Percentiles rank a stretch among this genome's conserved stretches.
Conservation (phyloP, 2,888 invertebrate species). For the Coenonympha arcania region DNA sequence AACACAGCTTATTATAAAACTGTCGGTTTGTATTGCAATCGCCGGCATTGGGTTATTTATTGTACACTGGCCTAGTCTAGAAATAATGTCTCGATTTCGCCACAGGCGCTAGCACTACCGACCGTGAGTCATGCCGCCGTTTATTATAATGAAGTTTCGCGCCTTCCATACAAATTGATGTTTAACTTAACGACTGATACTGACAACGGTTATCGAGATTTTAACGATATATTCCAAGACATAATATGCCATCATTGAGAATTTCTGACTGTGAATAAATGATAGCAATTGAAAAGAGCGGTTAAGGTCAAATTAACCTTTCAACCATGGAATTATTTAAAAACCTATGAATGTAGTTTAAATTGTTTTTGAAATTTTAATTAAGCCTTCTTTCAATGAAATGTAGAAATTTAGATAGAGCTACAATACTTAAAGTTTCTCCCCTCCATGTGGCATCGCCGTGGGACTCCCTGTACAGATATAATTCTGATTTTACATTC, state of each 20-base stretch:
- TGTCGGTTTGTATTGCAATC: constrained; percentile 50
- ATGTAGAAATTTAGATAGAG: no score
- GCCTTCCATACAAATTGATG: constrained; percentile 31
- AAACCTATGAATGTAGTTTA: no score
- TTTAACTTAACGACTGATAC: constrained; percentile 26
- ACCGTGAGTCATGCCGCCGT: constrained; percentile 32
- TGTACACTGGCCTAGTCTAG: constrained; percentile 37
- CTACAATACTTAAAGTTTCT: no score
- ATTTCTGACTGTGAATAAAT: constrained; percentile 12
- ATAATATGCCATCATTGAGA: constrained; percentile 17
- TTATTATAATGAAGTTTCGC: constrained; percentile 33
- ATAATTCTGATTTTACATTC: no score
- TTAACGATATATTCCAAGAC: constrained; percentile 21
- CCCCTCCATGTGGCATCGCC: no score
- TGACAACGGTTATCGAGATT: constrained; percentile 25
- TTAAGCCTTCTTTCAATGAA: no score
- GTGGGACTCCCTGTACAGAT: no score
- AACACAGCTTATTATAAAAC: constrained; percentile 40
- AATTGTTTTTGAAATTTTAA: no score
- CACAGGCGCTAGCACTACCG: constrained; percentile 32
- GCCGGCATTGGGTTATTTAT: constrained; percentile 52
- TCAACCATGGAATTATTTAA: no score
- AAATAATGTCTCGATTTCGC: constrained; percentile 39
- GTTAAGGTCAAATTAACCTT: not conserved
- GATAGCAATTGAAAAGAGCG: constrained; percentile 1